Evolutionary conservation across 2,797 vertebrate species (phyloP).

Genomic region (Siniperca obscura): DNA sequence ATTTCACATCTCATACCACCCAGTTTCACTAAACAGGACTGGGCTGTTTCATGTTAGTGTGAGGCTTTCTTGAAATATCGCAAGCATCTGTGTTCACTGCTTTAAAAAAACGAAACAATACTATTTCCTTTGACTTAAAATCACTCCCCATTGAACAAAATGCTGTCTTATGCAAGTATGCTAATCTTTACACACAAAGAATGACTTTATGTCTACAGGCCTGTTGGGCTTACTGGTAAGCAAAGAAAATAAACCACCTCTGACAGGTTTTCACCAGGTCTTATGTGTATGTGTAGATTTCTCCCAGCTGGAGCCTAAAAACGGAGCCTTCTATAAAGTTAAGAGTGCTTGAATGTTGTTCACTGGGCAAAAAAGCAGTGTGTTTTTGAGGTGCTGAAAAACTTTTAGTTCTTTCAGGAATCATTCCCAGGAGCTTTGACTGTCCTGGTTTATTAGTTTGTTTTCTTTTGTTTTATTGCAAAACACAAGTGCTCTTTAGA

Average conservation of each 20-base stretch:
- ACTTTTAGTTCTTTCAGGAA: conserved; percentile 14
- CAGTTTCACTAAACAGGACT: conserved; percentile 7
- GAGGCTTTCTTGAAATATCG: conserved; percentile 48
- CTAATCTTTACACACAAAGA: conserved; percentile 50
- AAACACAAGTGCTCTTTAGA: not conserved
- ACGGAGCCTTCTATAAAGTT: conserved; percentile 29
- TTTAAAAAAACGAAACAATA: conserved; percentile 33
- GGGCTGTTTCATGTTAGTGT: conserved; percentile 35
- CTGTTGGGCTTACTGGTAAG: conserved; percentile 42
- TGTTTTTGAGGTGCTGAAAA: conserved; percentile 44
- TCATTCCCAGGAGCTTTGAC: not conserved
- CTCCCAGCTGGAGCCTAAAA: conserved; percentile 38
- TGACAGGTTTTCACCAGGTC: conserved; percentile 51
- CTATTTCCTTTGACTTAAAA: conserved; percentile 38
- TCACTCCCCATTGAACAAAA: conserved; percentile 41
- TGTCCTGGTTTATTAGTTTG: not conserved
- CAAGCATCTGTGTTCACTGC: conserved; percentile 38
- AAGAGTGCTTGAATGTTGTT: conserved; percentile 7
- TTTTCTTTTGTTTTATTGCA: conserved; percentile 2
- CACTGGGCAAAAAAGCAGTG: conserved; percentile 15
- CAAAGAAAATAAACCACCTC: conserved; percentile 59
- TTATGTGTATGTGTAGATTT: conserved; percentile 50
- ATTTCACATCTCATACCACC: conserved; percentile 30
- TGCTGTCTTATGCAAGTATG: conserved; percentile 40
- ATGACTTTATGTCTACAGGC: conserved; percentile 34